Base-by-base conservation (phyloP, 2,113 vertebrate genomes). In the Oceanites oceanicus region DNA sequence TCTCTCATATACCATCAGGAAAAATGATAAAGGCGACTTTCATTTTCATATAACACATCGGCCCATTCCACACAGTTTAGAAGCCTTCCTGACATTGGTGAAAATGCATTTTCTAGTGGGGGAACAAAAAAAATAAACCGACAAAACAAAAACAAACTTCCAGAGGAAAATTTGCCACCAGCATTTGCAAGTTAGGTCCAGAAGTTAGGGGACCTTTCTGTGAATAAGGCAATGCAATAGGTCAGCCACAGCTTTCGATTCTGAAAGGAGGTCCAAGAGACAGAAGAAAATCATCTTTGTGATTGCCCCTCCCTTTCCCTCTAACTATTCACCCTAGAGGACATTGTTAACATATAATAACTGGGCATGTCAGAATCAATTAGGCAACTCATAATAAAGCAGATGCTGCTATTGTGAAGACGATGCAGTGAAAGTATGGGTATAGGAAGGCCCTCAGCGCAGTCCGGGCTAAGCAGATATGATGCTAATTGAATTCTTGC, bases 401-500 rank as follows among this genome's bases (percentile, higher is more conserved):
- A 98, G 98, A 98, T 98, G 98, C 97, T 81, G 91, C 98, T 96
- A 88, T 85, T 90, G 94, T 97, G 89, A 67, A 67, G 75, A 96
- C 17, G 36, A 58, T 17, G 50, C 71, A 79, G 93, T 50, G 32
- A 11, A 86, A 92, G 90, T 75, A 90, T 78, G 92, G 96, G 65
- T 72, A 90, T 86, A 94, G 95, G 91, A 93, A 94, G 96, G 77
- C 71, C 58, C 96, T 97, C 88, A 78, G 92, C 79, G 36, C 11
- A 91, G 94, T 7, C 92, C 40, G 11, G 79, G 90, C 68, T 92
- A 49, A 93, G 92, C 93, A 95, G 97, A 97, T 94, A 97, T 97
- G 98, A 98, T 97, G 96, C 98, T 99, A 98, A 99, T 99, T 98
- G 98, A 98, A 98, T 98, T 97, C 98, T 99, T 49, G 91, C 97